Conservation (phyloP, 2,113 vertebrate genomes). For the Leucoraja erinaceus region DNA sequence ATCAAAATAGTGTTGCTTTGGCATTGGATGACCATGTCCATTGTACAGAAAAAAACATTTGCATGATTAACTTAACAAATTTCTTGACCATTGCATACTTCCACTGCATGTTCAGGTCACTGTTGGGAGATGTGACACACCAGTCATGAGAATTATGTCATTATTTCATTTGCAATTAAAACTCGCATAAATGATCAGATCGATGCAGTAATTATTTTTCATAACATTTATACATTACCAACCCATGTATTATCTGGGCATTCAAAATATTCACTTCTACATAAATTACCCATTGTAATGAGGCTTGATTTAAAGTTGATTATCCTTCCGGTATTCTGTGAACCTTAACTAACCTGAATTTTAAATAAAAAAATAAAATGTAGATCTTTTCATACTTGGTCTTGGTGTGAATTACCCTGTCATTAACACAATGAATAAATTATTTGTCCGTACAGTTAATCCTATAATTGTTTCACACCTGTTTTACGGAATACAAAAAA, state of each 20-base stretch:
- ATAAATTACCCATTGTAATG: background rate
- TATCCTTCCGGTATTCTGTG: background rate
- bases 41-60: conserved; percentile 19
- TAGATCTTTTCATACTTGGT: conserved; percentile 3
- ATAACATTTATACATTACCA: background rate
- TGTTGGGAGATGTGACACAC: no score
- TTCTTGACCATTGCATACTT: conserved; percentile 12
- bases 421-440: conserved; percentile 24
- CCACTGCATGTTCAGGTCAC: background rate
- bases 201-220: background rate
- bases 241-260: background rate
- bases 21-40: background rate
- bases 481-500: background rate
- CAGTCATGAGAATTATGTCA: background rate
- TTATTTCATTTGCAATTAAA: background rate
- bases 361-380: background rate
- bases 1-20: conserved; percentile 12
- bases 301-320: background rate
- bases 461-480: conserved; percentile 14
- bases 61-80: conserved; percentile 2
- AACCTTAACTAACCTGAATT: background rate
- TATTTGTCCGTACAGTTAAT: background rate
- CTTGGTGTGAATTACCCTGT: conserved; percentile 17
- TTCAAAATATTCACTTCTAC: background rate
- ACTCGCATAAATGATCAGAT: background rate